phyloP scores from a whole-genome alignment of 2,888 invertebrate species.

The Ceramica pisi region DNA sequence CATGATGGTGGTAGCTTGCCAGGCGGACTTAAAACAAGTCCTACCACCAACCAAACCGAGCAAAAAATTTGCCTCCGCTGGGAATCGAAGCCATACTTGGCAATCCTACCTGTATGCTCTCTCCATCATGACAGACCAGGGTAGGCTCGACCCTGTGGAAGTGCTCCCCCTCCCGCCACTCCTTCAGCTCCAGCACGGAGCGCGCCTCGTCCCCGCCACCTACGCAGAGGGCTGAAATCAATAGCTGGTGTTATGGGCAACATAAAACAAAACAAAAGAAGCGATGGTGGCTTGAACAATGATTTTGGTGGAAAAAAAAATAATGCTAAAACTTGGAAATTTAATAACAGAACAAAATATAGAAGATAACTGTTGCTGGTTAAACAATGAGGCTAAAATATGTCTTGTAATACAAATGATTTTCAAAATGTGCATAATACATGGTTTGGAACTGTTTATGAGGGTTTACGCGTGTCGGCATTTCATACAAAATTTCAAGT shows the following conservation, averaged over 20 bases:
- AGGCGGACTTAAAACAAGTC: too few species aligned
- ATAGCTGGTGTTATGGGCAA: constrained; percentile 60
- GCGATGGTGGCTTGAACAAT: constrained; percentile 10
- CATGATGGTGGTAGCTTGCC: too few species aligned
- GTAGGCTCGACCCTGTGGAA: constrained; percentile 95
- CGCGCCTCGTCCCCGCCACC: constrained; percentile 82
- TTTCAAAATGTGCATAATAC: background rate
- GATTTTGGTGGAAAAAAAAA: background rate
- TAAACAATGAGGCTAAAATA: background rate
- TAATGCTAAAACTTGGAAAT: background rate
- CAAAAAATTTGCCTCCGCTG: too few species aligned
- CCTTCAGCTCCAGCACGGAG: constrained; percentile 92
- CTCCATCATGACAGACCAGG: constrained; percentile 97
- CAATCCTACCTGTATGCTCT: constrained; percentile 99
- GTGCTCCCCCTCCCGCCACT: constrained; percentile 94
- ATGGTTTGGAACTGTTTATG: background rate
- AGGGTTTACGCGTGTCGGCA: too few species aligned
- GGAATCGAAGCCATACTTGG: too few species aligned
- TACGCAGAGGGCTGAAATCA: constrained; percentile 79
- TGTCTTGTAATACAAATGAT: background rate
- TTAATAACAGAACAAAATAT: background rate
- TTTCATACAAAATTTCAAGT: too few species aligned
- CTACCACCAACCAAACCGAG: too few species aligned
- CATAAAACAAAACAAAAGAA: constrained; percentile 57
- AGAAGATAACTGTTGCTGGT: background rate